Conservation (phyloP, 37 sponge, comb jelly and placozoan genomes). For the Spongilla lacustris region DNA sequence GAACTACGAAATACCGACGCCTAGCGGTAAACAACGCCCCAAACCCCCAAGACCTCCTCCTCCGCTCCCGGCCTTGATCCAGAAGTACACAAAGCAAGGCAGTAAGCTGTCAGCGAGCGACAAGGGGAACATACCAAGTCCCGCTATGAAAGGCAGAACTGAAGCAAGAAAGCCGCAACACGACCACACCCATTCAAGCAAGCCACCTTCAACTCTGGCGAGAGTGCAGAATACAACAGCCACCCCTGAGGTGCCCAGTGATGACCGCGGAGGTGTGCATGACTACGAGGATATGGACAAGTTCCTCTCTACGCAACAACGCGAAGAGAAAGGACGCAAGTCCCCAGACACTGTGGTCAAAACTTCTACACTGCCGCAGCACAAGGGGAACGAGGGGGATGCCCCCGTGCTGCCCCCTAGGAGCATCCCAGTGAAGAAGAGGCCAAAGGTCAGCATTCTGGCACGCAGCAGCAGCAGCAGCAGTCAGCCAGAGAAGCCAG, state of each 20-base stretch:
- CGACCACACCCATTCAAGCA: neutral
- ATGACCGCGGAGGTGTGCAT: neutral
- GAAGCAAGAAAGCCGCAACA: neutral
- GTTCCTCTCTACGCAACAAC: neutral
- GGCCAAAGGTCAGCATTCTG: neutral
- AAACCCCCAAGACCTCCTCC: neutral
- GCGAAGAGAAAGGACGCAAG: neutral
- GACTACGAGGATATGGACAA: neutral
- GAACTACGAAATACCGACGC: neutral
- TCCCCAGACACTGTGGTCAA: neutral
- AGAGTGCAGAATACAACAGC: neutral
- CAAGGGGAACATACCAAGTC: neutral
- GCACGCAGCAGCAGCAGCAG: neutral
- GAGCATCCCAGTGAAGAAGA: neutral
- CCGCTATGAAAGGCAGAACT: neutral
- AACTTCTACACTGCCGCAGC: too few species aligned
- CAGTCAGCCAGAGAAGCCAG: neutral
- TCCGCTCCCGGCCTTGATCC: neutral
- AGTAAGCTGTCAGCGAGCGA: neutral
- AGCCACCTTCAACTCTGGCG: neutral
- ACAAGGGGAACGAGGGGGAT: neutral
- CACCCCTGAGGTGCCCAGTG: neutral
- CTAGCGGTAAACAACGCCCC: neutral
- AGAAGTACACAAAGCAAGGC: neutral
- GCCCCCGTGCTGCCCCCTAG: neutral